Evolutionary conservation across 1,140 invertebrate species (phyloP).

Genomic region (Atopsyche davidsoni): DNA sequence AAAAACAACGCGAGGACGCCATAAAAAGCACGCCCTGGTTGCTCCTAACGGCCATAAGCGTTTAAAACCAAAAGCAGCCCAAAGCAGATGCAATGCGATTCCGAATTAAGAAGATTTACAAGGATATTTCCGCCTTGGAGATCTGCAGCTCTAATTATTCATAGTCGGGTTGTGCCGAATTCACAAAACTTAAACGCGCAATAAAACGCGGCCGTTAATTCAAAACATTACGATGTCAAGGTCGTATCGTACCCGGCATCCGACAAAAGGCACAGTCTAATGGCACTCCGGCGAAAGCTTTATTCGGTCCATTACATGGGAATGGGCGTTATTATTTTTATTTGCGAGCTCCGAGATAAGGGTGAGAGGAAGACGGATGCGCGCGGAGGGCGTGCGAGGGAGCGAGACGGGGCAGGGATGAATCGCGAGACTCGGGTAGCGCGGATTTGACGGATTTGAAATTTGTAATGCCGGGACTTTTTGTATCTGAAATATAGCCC

Average conservation of each 20-base stretch:
- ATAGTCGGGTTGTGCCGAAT: conserved; percentile 24
- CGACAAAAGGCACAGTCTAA: conserved; percentile 25
- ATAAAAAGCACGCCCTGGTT: no score
- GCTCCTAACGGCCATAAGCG: no score
- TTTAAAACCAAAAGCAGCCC: no score
- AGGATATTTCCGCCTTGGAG: no score
- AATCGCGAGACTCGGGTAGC: neutral
- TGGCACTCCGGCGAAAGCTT: conserved; percentile 18
- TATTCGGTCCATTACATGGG: conserved; percentile 28
- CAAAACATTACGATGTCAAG: conserved; percentile 29
- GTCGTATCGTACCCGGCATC: conserved; percentile 8
- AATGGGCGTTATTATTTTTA: conserved; percentile 29
- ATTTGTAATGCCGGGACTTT: neutral
- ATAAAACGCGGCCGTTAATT: conserved; percentile 30
- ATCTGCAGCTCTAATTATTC: conserved; percentile 27
- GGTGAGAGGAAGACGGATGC: neutral
- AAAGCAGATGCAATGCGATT: no score
- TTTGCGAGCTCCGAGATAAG: conserved; percentile 20
- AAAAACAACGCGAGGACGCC: no score
- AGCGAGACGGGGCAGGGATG: neutral
- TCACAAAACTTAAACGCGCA: conserved; percentile 26
- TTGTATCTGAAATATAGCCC: neutral
- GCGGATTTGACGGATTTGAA: neutral
- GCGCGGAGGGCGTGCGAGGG: neutral
- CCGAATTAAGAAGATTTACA: no score